Evolutionary conservation across 2,113 vertebrate species (phyloP).

Genomic region (Corythornis vintsioides): DNA sequence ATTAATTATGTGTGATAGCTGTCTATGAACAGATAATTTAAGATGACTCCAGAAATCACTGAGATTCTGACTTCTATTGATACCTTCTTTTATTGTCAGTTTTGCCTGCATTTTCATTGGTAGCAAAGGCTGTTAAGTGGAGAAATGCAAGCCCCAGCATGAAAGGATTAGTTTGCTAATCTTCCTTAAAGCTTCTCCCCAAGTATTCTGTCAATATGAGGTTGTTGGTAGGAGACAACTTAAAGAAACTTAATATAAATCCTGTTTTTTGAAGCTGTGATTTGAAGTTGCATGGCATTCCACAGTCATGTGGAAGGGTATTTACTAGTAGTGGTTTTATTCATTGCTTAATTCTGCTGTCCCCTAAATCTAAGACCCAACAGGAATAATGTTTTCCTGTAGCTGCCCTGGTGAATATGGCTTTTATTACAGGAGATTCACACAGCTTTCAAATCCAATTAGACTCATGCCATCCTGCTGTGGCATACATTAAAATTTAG

Average conservation of each 20-base stretch:
- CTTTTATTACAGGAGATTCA: slow-evolving; percentile 26
- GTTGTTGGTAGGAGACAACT: slow-evolving; percentile 32
- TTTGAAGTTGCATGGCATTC: background rate
- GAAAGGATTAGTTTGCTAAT: slow-evolving; percentile 67
- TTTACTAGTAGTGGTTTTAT: background rate
- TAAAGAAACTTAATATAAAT: slow-evolving; percentile 42
- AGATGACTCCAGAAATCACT: slow-evolving; percentile 2
- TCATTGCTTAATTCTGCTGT: slow-evolving; percentile 3
- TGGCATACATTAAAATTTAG: slow-evolving; percentile 5
- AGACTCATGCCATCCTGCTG: background rate
- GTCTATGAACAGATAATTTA: slow-evolving; percentile 9
- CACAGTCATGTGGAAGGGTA: background rate
- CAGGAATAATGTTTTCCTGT: slow-evolving; percentile 8
- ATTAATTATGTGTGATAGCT: background rate
- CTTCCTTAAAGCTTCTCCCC: slow-evolving; percentile 44
- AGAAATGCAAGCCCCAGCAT: slow-evolving; percentile 56
- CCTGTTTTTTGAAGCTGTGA: slow-evolving; percentile 5
- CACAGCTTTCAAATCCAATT: slow-evolving; percentile 48
- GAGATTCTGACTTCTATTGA: background rate
- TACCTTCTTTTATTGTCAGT: background rate
- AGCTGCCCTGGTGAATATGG: background rate
- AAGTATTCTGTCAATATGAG: slow-evolving; percentile 36
- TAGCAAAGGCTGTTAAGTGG: background rate
- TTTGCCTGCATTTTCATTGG: slow-evolving; percentile 17
- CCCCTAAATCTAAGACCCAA: background rate